phyloP scores from a whole-genome alignment of 2,113 vertebrate genomes.

The Apaloderma vittatum region DNA sequence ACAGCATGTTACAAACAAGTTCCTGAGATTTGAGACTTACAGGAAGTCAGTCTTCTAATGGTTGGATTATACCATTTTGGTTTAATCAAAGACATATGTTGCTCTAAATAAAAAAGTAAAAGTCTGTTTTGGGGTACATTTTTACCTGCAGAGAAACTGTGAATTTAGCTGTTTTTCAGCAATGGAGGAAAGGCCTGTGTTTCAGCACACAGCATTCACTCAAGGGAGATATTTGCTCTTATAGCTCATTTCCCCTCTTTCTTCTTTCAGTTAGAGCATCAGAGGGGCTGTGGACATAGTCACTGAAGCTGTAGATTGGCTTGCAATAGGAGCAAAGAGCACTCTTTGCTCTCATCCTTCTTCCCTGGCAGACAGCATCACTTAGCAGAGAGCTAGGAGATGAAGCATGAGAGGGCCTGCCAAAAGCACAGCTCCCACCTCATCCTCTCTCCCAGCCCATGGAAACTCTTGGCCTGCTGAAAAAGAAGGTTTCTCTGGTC shows the following conservation, averaged over 20 bases:
- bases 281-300: not conserved
- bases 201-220: not conserved
- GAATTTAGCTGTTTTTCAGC: not conserved
- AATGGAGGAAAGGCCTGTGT: not conserved
- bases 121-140: not conserved
- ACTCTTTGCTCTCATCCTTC: not conserved
- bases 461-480: not conserved
- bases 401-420: not conserved
- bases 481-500: not conserved
- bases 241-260: not conserved
- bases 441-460: not conserved
- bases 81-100: not conserved
- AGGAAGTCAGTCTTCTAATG: not conserved
- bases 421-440: not conserved
- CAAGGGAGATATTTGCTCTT: not conserved
- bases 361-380: not conserved
- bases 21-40: not conserved
- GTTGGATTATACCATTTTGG: not conserved
- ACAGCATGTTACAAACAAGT: not conserved
- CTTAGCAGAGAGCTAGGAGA: not conserved
- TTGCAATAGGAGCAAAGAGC: not conserved
- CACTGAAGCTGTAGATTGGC: not conserved
- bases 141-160: not conserved
- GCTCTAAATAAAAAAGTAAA: not conserved
- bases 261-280: not conserved